Conservation (phyloP, 2,888 invertebrate species). For the Idaea straminata region DNA sequence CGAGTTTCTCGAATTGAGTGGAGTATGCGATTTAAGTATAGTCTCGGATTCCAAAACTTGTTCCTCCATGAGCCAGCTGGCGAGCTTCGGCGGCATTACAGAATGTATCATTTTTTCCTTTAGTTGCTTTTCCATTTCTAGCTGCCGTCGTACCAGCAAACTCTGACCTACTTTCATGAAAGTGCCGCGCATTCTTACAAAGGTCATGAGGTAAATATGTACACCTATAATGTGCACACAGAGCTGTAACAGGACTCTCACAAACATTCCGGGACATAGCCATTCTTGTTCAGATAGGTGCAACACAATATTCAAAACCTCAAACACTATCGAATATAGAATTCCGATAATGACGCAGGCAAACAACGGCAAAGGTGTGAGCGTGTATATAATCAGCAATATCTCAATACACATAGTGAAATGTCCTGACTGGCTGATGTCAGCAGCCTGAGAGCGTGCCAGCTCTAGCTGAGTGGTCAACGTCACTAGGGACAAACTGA, state of each 20-base stretch:
- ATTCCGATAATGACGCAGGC: slow-evolving; percentile 89
- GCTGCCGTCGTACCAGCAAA: slow-evolving; percentile 90
- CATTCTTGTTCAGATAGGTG: slow-evolving; percentile 74
- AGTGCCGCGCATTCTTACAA: slow-evolving; percentile 95
- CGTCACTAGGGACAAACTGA: slow-evolving; percentile 84
- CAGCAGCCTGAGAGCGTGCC: slow-evolving; percentile 71
- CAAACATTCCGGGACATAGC: slow-evolving; percentile 81
- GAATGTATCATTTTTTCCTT: slow-evolving; percentile 99
- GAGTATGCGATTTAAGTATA: slow-evolving; percentile 71
- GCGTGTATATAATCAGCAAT: slow-evolving; percentile 94
- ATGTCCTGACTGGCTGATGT: slow-evolving; percentile 89
- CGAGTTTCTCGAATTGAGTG: slow-evolving; percentile 69
- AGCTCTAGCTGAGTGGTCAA: slow-evolving; percentile 78
- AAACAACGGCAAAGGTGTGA: slow-evolving; percentile 94
- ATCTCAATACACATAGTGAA: slow-evolving; percentile 93
- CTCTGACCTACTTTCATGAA: slow-evolving; percentile 98
- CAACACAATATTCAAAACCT: slow-evolving; percentile 83
- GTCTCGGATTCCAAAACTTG: slow-evolving; percentile 82
- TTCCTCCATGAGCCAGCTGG: slow-evolving; percentile 90
- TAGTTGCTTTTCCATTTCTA: slow-evolving; percentile 95
- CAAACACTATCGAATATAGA: slow-evolving; percentile 91
- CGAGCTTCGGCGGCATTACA: slow-evolving; percentile 97
- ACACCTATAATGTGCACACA: slow-evolving; percentile 95
- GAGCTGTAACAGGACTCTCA: slow-evolving; percentile 89
- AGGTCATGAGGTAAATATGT: slow-evolving; percentile 95